These are phyloP conservation scores for Exaiptasia diaphana DNA, from an alignment of 64 coral and sea anemone genomes.

Conservation along the genomic window DNA sequence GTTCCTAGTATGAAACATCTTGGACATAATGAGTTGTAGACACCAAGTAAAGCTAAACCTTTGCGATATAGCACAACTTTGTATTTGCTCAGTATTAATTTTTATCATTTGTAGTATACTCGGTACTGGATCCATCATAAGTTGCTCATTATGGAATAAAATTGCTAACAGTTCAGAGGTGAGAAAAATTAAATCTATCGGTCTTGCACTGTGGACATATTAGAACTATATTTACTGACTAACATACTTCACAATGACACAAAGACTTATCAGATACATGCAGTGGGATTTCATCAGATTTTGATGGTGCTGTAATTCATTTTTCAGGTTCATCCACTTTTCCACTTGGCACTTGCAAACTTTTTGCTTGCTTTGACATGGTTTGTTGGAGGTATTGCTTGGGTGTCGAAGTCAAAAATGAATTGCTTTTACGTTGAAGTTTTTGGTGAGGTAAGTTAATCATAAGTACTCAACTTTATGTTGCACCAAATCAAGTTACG, in stretches of 20 bases:
- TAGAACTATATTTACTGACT: too few relatives aligned
- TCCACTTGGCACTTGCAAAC: conserved; percentile 83
- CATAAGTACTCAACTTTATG: too few relatives aligned
- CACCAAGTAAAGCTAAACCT: too few relatives aligned
- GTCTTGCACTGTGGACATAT: too few relatives aligned
- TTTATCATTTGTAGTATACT: conserved; percentile 30
- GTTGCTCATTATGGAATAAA: conserved; percentile 42
- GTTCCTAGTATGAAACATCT: too few relatives aligned
- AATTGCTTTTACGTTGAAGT: conserved; percentile 70
- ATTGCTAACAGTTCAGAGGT: conserved; percentile 60
- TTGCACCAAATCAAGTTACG: too few relatives aligned
- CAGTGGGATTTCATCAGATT: not conserved
- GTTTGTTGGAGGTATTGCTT: conserved; percentile 54
- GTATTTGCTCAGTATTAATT: too few relatives aligned
- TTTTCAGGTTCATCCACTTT: conserved; percentile 75
- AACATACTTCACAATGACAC: not conserved
- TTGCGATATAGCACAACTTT: too few relatives aligned
- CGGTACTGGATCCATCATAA: conserved; percentile 56
- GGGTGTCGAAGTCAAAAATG: conserved; percentile 4
- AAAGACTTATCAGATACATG: not conserved
- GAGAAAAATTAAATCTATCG: not conserved
- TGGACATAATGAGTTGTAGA: too few relatives aligned
- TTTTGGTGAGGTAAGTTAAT: conserved; percentile 59
- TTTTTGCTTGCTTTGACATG: conserved; percentile 58
- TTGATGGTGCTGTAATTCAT: not conserved